Conservation (phyloP, 2,888 invertebrate species). For the Limnephilus rhombicus region DNA sequence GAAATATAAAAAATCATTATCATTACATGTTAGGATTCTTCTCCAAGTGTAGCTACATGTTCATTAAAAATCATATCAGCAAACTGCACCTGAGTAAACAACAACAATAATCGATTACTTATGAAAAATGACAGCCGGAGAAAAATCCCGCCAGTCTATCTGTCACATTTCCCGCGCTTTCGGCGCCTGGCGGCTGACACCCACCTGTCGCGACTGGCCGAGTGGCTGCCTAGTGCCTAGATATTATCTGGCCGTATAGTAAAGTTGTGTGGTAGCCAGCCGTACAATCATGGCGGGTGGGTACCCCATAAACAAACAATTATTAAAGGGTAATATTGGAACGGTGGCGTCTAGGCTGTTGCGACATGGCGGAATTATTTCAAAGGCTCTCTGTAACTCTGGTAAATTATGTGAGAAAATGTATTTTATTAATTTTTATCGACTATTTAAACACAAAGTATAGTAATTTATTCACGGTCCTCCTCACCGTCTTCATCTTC, state of each 20-base stretch:
- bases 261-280: not conserved
- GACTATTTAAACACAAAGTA: too few species aligned
- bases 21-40: not conserved
- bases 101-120: not conserved
- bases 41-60: not conserved
- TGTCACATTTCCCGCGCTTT: slow-evolving; percentile 54
- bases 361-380: not conserved
- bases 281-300: slow-evolving; percentile 31
- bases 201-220: slow-evolving; percentile 51
- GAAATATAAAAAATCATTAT: not conserved
- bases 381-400: not conserved
- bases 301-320: slow-evolving; percentile 22
- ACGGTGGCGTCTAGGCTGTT: not conserved
- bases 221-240: not conserved
- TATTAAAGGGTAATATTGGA: not conserved
- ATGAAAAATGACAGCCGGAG: not conserved
- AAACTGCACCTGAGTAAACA: not conserved
- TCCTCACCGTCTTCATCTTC: too few species aligned
- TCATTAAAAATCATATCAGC: not conserved
- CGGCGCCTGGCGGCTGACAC: slow-evolving; percentile 45
- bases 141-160: slow-evolving; percentile 40
- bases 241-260: not conserved
- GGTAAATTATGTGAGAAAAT: too few species aligned
- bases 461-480: too few species aligned
- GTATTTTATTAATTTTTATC: too few species aligned